Conservation (phyloP, 2,888 invertebrate species). For the Agrilus biguttatus region DNA sequence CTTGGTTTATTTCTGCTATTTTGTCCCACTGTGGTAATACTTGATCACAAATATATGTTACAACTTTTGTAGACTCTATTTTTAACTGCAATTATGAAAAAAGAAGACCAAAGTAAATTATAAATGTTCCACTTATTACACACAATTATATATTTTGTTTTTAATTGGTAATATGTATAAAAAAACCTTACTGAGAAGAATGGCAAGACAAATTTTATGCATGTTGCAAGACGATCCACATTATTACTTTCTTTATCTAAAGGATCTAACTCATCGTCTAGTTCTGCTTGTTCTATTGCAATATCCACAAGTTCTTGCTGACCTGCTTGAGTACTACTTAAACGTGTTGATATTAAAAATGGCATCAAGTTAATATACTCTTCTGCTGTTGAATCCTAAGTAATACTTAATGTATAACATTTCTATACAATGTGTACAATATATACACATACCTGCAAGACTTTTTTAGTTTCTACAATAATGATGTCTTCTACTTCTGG, state of each 20-base stretch:
- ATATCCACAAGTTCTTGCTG: slow-evolving; percentile 79
- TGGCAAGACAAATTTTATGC: slow-evolving; percentile 72
- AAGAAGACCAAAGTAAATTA: slow-evolving; percentile 1
- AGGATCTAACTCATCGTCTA: slow-evolving; percentile 46
- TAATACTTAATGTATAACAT: neutral
- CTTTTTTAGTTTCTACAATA: slow-evolving; percentile 72
- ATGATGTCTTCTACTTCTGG: slow-evolving; percentile 77
- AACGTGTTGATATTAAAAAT: slow-evolving; percentile 64
- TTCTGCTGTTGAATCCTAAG: slow-evolving; percentile 74
- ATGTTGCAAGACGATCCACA: slow-evolving; percentile 67
- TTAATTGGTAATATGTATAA: neutral
- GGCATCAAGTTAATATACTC: slow-evolving; percentile 86
- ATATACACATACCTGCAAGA: slow-evolving; percentile 46
- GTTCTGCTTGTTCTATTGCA: slow-evolving; percentile 73
- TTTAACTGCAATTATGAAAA: slow-evolving; percentile 46
- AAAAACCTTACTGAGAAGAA: slow-evolving; percentile 68
- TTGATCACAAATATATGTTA: slow-evolving; percentile 72
- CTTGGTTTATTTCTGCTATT: slow-evolving; percentile 44
- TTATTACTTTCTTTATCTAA: slow-evolving; percentile 52
- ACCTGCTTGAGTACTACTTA: slow-evolving; percentile 68
- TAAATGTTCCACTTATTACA: neutral
- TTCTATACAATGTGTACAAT: neutral
- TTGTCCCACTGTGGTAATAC: slow-evolving; percentile 62
- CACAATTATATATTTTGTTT: too few species aligned
- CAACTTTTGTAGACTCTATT: slow-evolving; percentile 73